Conservation (phyloP, 2,797 vertebrate genomes). For the Cygnus olor region DNA sequence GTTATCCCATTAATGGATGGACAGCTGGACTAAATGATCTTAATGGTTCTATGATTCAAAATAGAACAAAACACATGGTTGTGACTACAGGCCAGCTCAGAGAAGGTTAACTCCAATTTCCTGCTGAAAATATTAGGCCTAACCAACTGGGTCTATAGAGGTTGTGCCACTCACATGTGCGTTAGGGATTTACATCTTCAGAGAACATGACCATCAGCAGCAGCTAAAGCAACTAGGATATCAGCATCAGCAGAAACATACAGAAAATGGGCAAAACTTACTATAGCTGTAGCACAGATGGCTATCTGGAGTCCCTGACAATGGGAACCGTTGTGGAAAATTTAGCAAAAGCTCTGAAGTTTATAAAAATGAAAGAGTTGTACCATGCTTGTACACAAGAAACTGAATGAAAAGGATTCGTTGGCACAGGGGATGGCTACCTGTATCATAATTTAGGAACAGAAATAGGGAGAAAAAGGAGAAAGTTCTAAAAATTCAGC, state of each 20-base stretch:
- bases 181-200: not conserved
- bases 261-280: not conserved
- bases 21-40: too few relatives aligned
- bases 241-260: not conserved
- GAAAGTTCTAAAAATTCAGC: not conserved
- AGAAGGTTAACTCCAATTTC: not conserved
- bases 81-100: not conserved
- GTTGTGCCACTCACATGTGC: rapidly evolving
- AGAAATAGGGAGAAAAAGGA: not conserved
- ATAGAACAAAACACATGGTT: not conserved
- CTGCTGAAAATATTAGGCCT: not conserved
- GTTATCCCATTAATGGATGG: not conserved
- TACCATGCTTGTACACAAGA: not conserved
- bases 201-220: not conserved
- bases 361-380: not conserved
- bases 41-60: too few relatives aligned
- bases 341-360: not conserved
- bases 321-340: not conserved
- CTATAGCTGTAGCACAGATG: not conserved
- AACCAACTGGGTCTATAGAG: not conserved
- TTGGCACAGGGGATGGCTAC: not conserved
- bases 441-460: not conserved
- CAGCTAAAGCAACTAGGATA: not conserved
- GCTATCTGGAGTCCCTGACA: not conserved
- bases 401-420: not conserved